Evolutionary conservation across 2,797 vertebrate genomes (phyloP).

Genomic region (Lepidocolaptes lacrymiger): DNA sequence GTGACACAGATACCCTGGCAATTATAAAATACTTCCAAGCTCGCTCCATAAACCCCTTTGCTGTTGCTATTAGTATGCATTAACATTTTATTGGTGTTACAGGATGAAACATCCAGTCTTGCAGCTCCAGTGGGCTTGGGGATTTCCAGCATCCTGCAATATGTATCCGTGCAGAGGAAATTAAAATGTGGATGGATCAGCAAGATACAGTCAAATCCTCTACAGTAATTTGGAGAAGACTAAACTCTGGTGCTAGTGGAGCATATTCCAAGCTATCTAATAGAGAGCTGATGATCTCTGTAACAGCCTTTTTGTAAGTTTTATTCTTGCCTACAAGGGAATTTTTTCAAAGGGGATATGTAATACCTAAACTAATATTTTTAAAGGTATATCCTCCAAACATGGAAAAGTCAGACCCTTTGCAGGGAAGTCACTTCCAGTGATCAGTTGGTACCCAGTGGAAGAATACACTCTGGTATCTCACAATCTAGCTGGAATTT

Average conservation of each 20-base stretch:
- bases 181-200: conserved; percentile 73
- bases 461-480: background rate
- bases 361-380: conserved; percentile 30
- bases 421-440: background rate
- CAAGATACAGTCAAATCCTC: conserved; percentile 71
- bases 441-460: background rate
- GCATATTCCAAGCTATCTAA: conserved; percentile 57
- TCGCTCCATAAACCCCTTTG: conserved; percentile 60
- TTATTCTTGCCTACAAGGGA: conserved; percentile 56
- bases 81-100: conserved; percentile 68
- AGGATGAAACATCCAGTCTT: conserved; percentile 64
- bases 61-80: conserved; percentile 67
- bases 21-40: conserved; percentile 53
- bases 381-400: conserved; percentile 25
- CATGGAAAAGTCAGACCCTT: background rate
- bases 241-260: conserved; percentile 53
- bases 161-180: conserved; percentile 70
- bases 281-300: conserved; percentile 64
- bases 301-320: conserved; percentile 66
- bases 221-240: conserved; percentile 66
- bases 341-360: conserved; percentile 28
- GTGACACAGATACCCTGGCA: conserved; percentile 42
- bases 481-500: background rate
- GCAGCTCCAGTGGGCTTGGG: conserved; percentile 72
- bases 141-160: conserved; percentile 72